A percentile compares a stretch with the other conserved stretches of the same genome.
These are phyloP conservation scores for Mugil cephalus DNA, from an alignment of 2,113 vertebrate genomes.

Conservation along the genomic window DNA sequence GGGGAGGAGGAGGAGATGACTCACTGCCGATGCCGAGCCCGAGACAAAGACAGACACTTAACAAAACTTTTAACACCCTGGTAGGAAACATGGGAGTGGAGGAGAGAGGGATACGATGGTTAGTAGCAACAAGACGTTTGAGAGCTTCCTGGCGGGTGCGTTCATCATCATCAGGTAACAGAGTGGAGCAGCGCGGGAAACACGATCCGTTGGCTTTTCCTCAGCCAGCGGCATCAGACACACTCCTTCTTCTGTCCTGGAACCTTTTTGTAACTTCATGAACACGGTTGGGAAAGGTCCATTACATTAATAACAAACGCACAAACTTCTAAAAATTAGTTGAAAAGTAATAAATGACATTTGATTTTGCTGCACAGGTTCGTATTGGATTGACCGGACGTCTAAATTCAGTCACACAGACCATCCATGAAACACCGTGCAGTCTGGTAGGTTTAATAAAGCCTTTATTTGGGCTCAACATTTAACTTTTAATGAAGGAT, in stretches of 20 bases:
- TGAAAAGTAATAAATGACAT: too few relatives aligned
- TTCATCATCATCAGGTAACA: conserved; percentile 51
- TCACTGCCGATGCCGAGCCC: conserved; percentile 48
- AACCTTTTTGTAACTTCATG: not conserved
- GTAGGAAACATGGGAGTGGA: conserved; percentile 28
- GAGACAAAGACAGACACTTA: conserved; percentile 56
- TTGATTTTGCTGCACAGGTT: too few relatives aligned
- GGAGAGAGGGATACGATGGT: conserved; percentile 32
- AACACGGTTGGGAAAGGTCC: conserved; percentile 22
- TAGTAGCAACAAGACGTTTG: conserved; percentile 32
- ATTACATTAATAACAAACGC: not conserved
- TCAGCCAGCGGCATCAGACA: not conserved
- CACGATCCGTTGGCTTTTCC: conserved; percentile 9
- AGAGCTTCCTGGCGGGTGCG: conserved; percentile 31
- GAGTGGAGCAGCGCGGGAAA: conserved; percentile 33
- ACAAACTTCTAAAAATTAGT: not conserved
- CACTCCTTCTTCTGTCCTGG: too few relatives aligned
- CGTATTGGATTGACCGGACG: too few relatives aligned
- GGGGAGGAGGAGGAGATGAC: conserved; percentile 56
- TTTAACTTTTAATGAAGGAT: too few relatives aligned
- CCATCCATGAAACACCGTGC: too few relatives aligned
- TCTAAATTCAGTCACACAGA: too few relatives aligned
- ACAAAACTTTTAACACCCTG: conserved; percentile 51
- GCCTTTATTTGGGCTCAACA: too few relatives aligned
- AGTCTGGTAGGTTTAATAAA: too few relatives aligned